Evolutionary conservation across 2,888 invertebrate genomes (phyloP).

Genomic region (Meliscaeva auricollis): DNA sequence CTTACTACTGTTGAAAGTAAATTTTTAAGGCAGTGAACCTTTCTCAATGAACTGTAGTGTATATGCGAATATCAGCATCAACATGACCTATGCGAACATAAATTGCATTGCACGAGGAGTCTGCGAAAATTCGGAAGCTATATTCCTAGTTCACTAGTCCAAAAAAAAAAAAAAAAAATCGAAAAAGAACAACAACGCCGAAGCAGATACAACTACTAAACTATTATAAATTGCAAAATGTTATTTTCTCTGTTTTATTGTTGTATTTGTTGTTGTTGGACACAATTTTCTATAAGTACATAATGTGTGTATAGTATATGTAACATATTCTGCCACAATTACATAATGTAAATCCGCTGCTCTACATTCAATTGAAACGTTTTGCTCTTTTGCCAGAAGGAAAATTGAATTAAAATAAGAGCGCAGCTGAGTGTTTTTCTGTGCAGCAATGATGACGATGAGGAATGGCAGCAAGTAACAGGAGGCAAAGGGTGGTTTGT

Average conservation of each 20-base stretch:
- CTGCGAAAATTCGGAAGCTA: slow-evolving; percentile 63
- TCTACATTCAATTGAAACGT: slow-evolving; percentile 75
- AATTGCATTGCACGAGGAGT: slow-evolving; percentile 61
- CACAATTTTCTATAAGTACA: neutral
- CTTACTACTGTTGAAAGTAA: too few species aligned
- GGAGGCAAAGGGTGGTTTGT: slow-evolving; percentile 2
- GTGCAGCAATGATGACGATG: neutral
- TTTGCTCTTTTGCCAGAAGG: slow-evolving; percentile 75
- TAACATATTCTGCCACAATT: slow-evolving; percentile 70
- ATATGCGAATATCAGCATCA: slow-evolving; percentile 51
- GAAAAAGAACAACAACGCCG: slow-evolving; percentile 22
- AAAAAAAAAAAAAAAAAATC: neutral
- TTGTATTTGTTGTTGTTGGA: slow-evolving; percentile 31
- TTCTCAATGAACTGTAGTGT: neutral
- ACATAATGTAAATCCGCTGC: slow-evolving; percentile 75
- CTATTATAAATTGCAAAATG: slow-evolving; percentile 34
- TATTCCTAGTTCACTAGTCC: slow-evolving; percentile 45
- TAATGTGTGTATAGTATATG: neutral
- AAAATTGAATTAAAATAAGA: slow-evolving; percentile 76
- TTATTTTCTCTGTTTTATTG: slow-evolving; percentile 19
- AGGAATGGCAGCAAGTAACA: neutral
- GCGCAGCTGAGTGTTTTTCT: slow-evolving; percentile 62
- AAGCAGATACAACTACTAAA: slow-evolving; percentile 17
- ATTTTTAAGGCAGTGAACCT: too few species aligned
- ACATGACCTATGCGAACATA: slow-evolving; percentile 71